A percentile compares a stretch with the other conserved stretches of the same genome.
phyloP scores from a whole-genome alignment of 2,797 vertebrate genomes.

The Emydoidea blandingii region DNA sequence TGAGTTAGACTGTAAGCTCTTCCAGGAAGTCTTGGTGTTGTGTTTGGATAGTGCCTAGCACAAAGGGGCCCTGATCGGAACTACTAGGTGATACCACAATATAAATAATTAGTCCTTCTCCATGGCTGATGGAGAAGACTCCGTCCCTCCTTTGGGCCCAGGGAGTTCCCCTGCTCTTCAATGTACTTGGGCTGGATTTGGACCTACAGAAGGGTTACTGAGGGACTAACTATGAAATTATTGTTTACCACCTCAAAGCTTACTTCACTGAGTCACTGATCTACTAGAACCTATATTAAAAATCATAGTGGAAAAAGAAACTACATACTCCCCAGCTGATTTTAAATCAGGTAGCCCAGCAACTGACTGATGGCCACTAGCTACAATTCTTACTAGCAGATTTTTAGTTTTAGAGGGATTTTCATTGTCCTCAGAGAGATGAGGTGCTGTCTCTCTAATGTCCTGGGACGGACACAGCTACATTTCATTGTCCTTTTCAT shows the following conservation, averaged over 20 bases:
- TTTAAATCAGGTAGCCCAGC: neutral
- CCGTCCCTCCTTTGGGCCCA: neutral
- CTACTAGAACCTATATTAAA: neutral
- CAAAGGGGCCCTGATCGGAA: neutral
- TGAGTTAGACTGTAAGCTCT: neutral
- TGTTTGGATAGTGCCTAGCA: neutral
- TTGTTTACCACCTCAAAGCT: neutral
- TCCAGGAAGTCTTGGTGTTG: neutral
- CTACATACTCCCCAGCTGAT: neutral
- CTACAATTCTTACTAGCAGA: neutral
- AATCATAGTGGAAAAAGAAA: neutral
- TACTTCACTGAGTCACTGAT: neutral
- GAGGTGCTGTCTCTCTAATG: neutral
- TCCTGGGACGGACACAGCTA: neutral
- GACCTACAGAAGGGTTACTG: neutral
- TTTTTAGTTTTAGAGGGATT: neutral
- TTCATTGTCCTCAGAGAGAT: neutral
- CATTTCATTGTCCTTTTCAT: neutral
- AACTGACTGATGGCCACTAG: neutral
- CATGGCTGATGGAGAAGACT: neutral
- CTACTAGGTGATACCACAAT: neutral
- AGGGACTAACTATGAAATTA: neutral
- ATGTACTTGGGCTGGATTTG: neutral
- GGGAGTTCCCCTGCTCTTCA: neutral
- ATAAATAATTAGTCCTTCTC: neutral